These are phyloP conservation scores for Albula glossodonta DNA, from an alignment of 2,113 vertebrate genomes.

Conservation along the genomic window DNA sequence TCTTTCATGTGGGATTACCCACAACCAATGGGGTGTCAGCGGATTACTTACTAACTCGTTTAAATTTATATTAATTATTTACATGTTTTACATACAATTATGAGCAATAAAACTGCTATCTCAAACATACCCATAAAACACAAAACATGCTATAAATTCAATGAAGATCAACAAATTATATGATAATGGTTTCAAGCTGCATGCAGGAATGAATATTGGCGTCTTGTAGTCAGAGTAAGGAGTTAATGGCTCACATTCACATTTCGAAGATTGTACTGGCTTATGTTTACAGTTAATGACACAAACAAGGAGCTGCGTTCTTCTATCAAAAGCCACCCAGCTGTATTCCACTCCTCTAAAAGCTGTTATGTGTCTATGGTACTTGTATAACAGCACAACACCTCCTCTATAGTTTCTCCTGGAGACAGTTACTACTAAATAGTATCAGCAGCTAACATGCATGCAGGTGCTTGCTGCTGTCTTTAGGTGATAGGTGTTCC, in stretches of 20 bases:
- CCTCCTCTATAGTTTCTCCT: background rate
- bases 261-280: background rate
- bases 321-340: background rate
- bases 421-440: background rate
- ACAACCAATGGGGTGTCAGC: background rate
- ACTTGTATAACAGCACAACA: background rate
- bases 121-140: too few relatives aligned
- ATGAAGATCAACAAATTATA: too few relatives aligned
- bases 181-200: too few relatives aligned
- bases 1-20: background rate
- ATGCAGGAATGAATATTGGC: too few relatives aligned
- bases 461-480: conserved; percentile 7
- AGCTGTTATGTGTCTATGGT: background rate
- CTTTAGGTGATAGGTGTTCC: background rate
- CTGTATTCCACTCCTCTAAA: background rate
- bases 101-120: too few relatives aligned
- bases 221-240: background rate
- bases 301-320: background rate
- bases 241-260: background rate
- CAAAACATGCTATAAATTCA: too few relatives aligned
- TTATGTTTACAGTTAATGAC: background rate
- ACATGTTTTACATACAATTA: too few relatives aligned
- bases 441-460: background rate
- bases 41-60: background rate
- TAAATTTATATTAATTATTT: background rate